Percentiles rank a stretch among this genome's conserved stretches.
Evolutionary conservation across 2,797 vertebrate species (phyloP).

Genomic region (Crocodylus rhombifer): DNA sequence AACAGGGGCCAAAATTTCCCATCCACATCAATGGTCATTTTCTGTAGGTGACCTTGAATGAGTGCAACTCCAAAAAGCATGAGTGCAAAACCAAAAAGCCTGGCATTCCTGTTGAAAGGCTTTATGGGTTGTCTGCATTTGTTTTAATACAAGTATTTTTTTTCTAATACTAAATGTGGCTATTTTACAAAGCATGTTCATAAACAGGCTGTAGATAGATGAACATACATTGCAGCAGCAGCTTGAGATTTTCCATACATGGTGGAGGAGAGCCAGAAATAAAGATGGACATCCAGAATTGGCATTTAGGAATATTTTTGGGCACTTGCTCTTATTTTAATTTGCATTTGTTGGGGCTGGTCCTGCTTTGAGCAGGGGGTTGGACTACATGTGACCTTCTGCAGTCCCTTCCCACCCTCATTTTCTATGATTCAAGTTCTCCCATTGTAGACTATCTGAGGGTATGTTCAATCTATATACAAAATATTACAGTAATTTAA

Average conservation of each 20-base stretch:
- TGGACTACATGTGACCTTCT: too few relatives aligned
- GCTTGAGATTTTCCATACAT: background rate
- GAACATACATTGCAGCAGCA: background rate
- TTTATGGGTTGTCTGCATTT: background rate
- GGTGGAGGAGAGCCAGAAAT: background rate
- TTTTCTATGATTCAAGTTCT: background rate
- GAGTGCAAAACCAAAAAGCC: fast-evolving
- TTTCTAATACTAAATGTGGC: background rate
- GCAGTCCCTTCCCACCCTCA: too few relatives aligned
- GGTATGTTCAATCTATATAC: background rate
- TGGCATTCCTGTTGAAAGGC: background rate
- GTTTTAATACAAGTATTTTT: background rate
- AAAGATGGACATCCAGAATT: background rate
- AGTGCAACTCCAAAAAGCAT: fast-evolving
- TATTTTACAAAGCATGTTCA: background rate
- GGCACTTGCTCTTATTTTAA: fast-evolving
- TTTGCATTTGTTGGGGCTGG: too few relatives aligned
- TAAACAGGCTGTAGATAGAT: background rate
- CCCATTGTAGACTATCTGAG: background rate
- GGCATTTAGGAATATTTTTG: background rate
- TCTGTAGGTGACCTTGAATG: background rate
- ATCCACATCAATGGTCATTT: background rate
- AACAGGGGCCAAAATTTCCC: background rate
- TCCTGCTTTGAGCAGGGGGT: too few relatives aligned
- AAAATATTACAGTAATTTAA: background rate